These are phyloP conservation scores for Dromococcyx pavoninus DNA, from an alignment of 2,797 vertebrate genomes.

Conservation along the genomic window DNA sequence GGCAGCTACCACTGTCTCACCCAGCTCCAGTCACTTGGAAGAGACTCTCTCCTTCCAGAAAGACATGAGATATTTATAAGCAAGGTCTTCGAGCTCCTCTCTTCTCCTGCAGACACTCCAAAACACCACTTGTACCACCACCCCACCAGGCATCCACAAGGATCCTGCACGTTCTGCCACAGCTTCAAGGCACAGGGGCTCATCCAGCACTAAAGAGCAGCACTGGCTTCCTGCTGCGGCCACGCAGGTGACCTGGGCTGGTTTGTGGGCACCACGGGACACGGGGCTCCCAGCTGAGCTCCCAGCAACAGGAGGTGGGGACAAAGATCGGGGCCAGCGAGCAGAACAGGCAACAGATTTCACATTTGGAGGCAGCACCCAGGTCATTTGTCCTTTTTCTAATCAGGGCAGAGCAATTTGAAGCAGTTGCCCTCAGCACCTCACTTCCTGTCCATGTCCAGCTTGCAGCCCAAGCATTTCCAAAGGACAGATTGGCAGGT, in stretches of 20 bases:
- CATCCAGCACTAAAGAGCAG: not conserved
- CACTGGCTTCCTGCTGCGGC: not conserved
- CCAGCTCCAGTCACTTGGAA: not conserved
- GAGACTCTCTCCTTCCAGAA: not conserved
- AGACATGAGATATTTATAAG: not conserved
- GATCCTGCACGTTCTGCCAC: rapidly evolving
- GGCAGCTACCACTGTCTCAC: not conserved
- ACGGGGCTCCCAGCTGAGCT: not conserved
- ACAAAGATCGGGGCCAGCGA: not conserved
- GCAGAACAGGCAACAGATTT: not conserved
- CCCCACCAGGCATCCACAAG: rapidly evolving
- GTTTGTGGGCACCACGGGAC: not conserved
- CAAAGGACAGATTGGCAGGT: not conserved
- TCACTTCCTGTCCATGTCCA: not conserved
- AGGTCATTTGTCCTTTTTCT: not conserved
- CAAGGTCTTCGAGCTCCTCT: not conserved
- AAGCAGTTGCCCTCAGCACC: not conserved
- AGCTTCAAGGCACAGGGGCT: not conserved
- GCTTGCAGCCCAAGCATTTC: not conserved
- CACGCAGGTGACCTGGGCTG: too few species aligned
- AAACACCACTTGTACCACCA: not conserved
- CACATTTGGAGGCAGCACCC: not conserved
- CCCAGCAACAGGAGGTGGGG: not conserved
- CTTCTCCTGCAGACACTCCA: not conserved
- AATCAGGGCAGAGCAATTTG: not conserved